Conservation (phyloP, 2,888 invertebrate species). For the Perizoma affinitatum region DNA sequence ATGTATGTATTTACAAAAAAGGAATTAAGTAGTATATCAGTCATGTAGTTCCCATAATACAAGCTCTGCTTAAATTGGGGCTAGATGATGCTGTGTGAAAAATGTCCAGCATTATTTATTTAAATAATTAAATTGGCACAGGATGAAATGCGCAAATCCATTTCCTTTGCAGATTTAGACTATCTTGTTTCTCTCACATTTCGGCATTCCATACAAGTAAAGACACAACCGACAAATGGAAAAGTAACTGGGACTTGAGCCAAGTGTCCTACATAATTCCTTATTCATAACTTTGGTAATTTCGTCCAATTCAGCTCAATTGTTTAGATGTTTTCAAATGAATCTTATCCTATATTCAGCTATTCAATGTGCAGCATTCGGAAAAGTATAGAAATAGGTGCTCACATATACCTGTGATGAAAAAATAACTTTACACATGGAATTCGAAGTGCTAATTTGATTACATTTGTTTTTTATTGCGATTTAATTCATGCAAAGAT, state of each 20-base stretch:
- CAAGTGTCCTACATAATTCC: slow-evolving; percentile 24
- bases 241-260: slow-evolving; percentile 16
- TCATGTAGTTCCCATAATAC: too few species aligned
- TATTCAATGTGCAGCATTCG: neutral
- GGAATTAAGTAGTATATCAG: too few species aligned
- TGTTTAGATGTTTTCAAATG: too few species aligned
- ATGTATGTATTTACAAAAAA: too few species aligned
- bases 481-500: too few species aligned
- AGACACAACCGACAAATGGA: slow-evolving; percentile 13
- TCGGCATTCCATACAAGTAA: neutral
- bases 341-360: neutral
- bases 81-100: too few species aligned
- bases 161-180: neutral
- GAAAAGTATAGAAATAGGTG: neutral
- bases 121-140: neutral
- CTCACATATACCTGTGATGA: slow-evolving; percentile 10
- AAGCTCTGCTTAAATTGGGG: too few species aligned
- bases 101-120: too few species aligned
- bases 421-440: slow-evolving; percentile 9
- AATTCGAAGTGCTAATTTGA: slow-evolving; percentile 20
- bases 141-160: neutral
- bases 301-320: neutral
- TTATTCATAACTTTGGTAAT: slow-evolving; percentile 2
- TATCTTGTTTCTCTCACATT: neutral
- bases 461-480: slow-evolving; percentile 20